Conservation (phyloP, 2,797 vertebrate species). For the Sciaenops ocellatus region DNA sequence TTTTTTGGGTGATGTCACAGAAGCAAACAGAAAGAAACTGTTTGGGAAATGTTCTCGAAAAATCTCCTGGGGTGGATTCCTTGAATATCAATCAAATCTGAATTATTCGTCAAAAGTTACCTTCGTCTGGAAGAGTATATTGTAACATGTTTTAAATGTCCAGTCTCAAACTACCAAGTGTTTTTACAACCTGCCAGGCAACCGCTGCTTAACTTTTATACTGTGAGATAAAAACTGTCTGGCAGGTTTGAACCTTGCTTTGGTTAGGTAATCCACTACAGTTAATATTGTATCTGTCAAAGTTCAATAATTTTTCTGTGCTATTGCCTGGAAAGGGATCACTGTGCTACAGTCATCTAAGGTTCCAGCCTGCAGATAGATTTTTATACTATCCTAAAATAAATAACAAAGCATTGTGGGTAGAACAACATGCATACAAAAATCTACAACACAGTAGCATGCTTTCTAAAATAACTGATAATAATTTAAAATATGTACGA, state of each 20-base stretch:
- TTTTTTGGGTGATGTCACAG: not conserved
- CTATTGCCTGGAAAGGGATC: not conserved
- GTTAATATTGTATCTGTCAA: not conserved
- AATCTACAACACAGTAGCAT: slow-evolving; percentile 8
- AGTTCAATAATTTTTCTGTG: not conserved
- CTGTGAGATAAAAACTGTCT: not conserved
- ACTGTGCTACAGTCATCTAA: not conserved
- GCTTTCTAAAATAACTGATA: not conserved
- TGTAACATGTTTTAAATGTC: not conserved
- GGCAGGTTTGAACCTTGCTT: not conserved
- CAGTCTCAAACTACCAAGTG: not conserved
- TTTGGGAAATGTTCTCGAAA: not conserved
- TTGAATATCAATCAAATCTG: not conserved
- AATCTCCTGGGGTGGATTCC: not conserved
- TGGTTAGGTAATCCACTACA: not conserved
- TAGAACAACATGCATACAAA: not conserved
- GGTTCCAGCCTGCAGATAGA: not conserved
- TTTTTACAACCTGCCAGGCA: not conserved
- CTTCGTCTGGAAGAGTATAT: not conserved
- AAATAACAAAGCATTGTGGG: not conserved
- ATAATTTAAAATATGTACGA: not conserved
- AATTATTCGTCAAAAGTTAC: not conserved
- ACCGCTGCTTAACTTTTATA: not conserved
- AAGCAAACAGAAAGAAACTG: not conserved
- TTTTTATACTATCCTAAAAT: not conserved